Percentiles rank a stretch among this genome's conserved stretches.
Conservation (phyloP, 2,797 vertebrate species). For the Oryzias sinensis region DNA sequence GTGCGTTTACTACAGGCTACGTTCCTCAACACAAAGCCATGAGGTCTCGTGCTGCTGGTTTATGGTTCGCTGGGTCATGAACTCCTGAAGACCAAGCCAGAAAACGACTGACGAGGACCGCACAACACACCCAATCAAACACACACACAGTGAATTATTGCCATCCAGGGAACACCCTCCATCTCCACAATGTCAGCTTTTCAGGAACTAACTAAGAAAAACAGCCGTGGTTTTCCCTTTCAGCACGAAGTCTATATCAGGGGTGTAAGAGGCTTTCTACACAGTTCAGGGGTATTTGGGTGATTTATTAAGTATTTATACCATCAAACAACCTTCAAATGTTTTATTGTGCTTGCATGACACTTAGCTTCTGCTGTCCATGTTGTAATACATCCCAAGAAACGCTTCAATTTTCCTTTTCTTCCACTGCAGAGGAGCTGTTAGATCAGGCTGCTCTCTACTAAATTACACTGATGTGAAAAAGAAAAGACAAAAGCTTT, state of each 20-base stretch:
- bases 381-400: not conserved
- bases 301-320: slow-evolving; percentile 2
- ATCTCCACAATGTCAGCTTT: slow-evolving; percentile 15
- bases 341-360: slow-evolving; percentile 2
- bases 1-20: slow-evolving; percentile 33
- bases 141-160: not conserved
- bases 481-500: not conserved
- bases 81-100: slow-evolving; percentile 24
- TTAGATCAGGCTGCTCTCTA: not conserved
- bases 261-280: not conserved
- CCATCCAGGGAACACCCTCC: slow-evolving; percentile 6
- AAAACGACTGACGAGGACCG: slow-evolving; percentile 1
- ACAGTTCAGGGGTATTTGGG: not conserved
- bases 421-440: not conserved
- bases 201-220: slow-evolving; percentile 12
- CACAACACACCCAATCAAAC: not conserved
- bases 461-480: not conserved
- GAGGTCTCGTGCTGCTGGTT: slow-evolving; percentile 14
- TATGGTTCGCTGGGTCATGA: slow-evolving; percentile 44
- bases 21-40: slow-evolving; percentile 15
- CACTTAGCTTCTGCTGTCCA: not conserved
- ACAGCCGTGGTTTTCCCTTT: slow-evolving; percentile 8
- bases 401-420: not conserved
- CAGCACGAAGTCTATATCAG: not conserved
- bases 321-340: not conserved